Evolutionary conservation across 1,140 invertebrate genomes (phyloP), one percentile per base, ranked within the genome.

Genomic region (Venturia canescens): DNA sequence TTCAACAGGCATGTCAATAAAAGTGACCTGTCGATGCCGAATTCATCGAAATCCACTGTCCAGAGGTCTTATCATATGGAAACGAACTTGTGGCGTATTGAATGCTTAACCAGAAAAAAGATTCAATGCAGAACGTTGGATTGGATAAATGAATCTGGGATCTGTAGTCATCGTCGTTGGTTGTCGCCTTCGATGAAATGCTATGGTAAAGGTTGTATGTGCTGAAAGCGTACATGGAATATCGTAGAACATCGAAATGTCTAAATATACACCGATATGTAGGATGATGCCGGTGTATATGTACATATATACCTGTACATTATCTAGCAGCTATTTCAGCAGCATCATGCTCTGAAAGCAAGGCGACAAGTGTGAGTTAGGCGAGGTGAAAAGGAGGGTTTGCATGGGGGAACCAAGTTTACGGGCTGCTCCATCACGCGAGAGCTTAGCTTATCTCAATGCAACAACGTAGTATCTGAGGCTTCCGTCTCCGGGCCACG

Each of bases 381-480:
- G 70, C 27, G 57, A 31, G 18, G 72, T n/a, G 29, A 29, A 38
- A 29, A 31, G 60, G 50, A 15, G 21, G 7, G 29, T 9, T 44
- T 18, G 31, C 15, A 16, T 82, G 78, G 81, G 82, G 84, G 84
- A 79, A 57, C 84, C 78, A 85, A 90, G 86, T 91, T 91, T 90
- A 91, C 89, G 87, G 89, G 86, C 87, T 85, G 89, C 87, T 91
- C 86, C 88, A 89, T 91, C 90, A 87, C 85, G 86, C 80, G 85
- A 87, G 86, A 90, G 89, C 88, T 90, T 89, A 89, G 89, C 90
- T 92, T 92, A 92, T 91, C 90, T 90, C 85, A 89, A 88, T 89
- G 88, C 88, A 86, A 86, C 87, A 90, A 90, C 90, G 86, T 91
- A 77, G 75, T 77, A 91, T 90, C 90, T 89, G 87, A 88, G 85